A percentile compares a stretch with the other conserved stretches of the same genome.
Evolutionary conservation across 2,888 invertebrate species (phyloP).

Genomic region (Diplolepis rosae): DNA sequence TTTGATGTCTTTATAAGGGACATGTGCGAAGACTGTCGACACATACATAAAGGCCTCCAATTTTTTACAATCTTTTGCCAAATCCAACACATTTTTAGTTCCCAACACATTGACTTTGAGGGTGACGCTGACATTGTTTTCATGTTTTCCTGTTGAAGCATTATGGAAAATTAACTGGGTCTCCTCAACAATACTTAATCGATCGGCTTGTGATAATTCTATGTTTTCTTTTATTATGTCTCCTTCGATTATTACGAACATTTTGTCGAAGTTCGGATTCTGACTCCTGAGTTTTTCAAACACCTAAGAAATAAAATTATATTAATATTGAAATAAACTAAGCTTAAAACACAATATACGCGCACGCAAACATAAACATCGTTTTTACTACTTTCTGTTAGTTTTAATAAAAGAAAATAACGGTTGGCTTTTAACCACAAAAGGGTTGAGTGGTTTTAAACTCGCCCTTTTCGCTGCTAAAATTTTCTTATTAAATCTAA

Average conservation of each 20-base stretch:
- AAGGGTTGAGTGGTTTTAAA: too few species aligned
- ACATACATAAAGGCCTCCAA: slow-evolving; percentile 56
- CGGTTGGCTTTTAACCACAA: too few species aligned
- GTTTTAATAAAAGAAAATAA: too few species aligned
- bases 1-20: slow-evolving; percentile 41
- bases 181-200: slow-evolving; percentile 46
- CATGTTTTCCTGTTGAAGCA: slow-evolving; percentile 49
- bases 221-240: slow-evolving; percentile 51
- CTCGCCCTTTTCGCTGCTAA: too few species aligned
- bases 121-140: slow-evolving; percentile 41
- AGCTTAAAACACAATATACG: neutral
- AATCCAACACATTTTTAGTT: slow-evolving; percentile 56
- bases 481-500: too few species aligned
- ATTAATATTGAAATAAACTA: neutral
- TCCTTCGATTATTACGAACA: slow-evolving; percentile 50
- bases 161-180: slow-evolving; percentile 60
- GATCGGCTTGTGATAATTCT: slow-evolving; percentile 50
- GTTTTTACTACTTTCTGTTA: too few species aligned
- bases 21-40: slow-evolving; percentile 59
- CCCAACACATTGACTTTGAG: slow-evolving; percentile 57
- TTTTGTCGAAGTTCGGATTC: slow-evolving; percentile 48
- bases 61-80: slow-evolving; percentile 54
- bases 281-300: slow-evolving; percentile 52
- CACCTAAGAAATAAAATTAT: slow-evolving; percentile 47
- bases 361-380: too few species aligned